Evolutionary conservation across 1,140 invertebrate species (phyloP), one percentile per base, ranked within the genome.

Genomic region (Aphelenchoides fujianensis): DNA sequence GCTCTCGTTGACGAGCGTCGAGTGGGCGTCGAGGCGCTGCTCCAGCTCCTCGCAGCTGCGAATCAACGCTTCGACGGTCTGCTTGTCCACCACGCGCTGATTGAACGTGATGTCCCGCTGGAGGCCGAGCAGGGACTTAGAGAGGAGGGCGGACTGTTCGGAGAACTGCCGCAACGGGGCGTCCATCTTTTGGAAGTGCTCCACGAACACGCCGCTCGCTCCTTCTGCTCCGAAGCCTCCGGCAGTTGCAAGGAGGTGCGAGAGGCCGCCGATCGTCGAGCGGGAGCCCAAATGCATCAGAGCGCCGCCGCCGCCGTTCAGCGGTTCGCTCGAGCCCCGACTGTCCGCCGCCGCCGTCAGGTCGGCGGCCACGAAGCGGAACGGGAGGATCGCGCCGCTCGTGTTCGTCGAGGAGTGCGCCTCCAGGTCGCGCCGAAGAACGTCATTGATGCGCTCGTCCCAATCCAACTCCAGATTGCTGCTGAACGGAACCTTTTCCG

Each of bases 21-120:
- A 36, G 35, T 80, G 75, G 7, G 67, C 70, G 23, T 68, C 68
- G 35, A 81, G 52, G 55, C 64, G 63, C 1, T 70, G 52, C 27
- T 76, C 72, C n/a, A 82, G 61, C 9, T 31, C 32, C 55, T 82
- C 80, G 52, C 81, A 78, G 9, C 79, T 37, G 48, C 61, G 36
- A 31, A 83, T 68, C 16, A 77, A 52, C 9, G 69, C 55, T 23
- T 83, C 55, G 37, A 83, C 66, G 27, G 70, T 61, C 23, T 78
- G 74, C 28, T 57, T 70, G 34, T 79, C 70, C 27, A 83, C 70
- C 1, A 83, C 64, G 48, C 77, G 78, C 23, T 78, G 67, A 28
- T 80, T 67, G 30, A 78, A 36, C 34, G 83, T 85, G 16, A 83
- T 69, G 55, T 83, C 82, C 30, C 82, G 31, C 64, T 83, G 82